Percentiles rank a stretch among this genome's conserved stretches.
Conservation (phyloP, 2,113 vertebrate species). For the Syngnathus scovelli region DNA sequence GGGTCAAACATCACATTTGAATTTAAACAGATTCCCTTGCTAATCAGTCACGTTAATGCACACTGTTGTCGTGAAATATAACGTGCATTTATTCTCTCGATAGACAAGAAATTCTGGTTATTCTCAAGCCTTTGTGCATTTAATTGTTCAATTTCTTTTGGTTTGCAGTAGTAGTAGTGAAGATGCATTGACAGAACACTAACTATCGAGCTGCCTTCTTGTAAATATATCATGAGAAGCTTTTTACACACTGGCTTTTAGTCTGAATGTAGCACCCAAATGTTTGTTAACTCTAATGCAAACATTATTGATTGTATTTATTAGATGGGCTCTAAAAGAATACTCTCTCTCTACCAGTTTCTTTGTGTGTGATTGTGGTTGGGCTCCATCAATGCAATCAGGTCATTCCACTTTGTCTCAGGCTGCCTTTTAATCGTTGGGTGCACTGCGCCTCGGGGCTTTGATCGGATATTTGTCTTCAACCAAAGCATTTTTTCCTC, state of each 20-base stretch:
- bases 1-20: no score
- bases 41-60: neutral
- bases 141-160: neutral
- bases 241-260: slow-evolving; percentile 2
- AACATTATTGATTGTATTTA: slow-evolving; percentile 19
- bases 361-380: neutral
- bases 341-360: neutral
- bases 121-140: neutral
- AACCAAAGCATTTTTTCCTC: slow-evolving; percentile 24
- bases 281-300: slow-evolving; percentile 4
- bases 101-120: neutral
- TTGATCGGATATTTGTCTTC: slow-evolving; percentile 26
- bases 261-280: slow-evolving; percentile 20
- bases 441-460: slow-evolving; percentile 7
- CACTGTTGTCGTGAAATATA: neutral
- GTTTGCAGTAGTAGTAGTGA: neutral
- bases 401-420: slow-evolving; percentile 39
- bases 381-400: slow-evolving; percentile 9
- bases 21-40: no score
- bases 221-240: slow-evolving; percentile 4
- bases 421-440: slow-evolving; percentile 36
- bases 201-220: slow-evolving; percentile 4
- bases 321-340: slow-evolving; percentile 12
- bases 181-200: neutral
- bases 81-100: neutral